phyloP scores from a whole-genome alignment of 2,888 invertebrate genomes.

The Acronicta aceris region DNA sequence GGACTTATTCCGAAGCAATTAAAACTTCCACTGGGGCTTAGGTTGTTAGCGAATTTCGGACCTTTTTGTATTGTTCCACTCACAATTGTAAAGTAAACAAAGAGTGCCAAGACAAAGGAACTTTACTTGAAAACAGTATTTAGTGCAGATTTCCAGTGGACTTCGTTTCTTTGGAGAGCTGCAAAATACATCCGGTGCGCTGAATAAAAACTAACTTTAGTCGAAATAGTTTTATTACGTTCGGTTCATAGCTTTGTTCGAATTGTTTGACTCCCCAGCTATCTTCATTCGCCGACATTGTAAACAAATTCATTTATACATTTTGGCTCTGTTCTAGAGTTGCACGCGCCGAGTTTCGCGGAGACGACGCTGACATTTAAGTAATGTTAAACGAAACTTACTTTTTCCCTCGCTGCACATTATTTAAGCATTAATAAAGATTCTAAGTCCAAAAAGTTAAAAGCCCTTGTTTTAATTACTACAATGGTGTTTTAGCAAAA shows the following conservation, averaged over 20 bases:
- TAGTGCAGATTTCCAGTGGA: slow-evolving; percentile 77
- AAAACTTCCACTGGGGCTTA: slow-evolving; percentile 79
- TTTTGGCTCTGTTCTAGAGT: slow-evolving; percentile 34
- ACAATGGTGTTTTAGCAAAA: not conserved
- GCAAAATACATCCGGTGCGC: slow-evolving; percentile 69
- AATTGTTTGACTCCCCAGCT: slow-evolving; percentile 45
- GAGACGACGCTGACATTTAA: slow-evolving; percentile 26
- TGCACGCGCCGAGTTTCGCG: slow-evolving; percentile 12
- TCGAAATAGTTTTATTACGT: slow-evolving; percentile 65
- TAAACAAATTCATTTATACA: slow-evolving; percentile 56
- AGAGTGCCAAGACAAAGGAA: slow-evolving; percentile 79
- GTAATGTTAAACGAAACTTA: slow-evolving; percentile 31
- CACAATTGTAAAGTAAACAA: slow-evolving; percentile 82
- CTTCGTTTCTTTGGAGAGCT: slow-evolving; percentile 66
- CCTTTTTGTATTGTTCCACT: slow-evolving; percentile 80
- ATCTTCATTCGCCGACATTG: slow-evolving; percentile 48
- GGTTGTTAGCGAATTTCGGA: slow-evolving; percentile 80
- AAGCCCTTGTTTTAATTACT: not conserved
- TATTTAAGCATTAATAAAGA: slow-evolving; percentile 15
- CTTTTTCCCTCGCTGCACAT: slow-evolving; percentile 6
- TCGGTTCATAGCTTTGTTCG: slow-evolving; percentile 48
- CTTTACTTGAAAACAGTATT: slow-evolving; percentile 79
- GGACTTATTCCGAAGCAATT: slow-evolving; percentile 82
- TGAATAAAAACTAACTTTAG: slow-evolving; percentile 72
- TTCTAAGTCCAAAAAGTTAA: not conserved